These are phyloP conservation scores for Euplagia quadripunctaria DNA, from an alignment of 2,888 invertebrate species.

Conservation along the genomic window DNA sequence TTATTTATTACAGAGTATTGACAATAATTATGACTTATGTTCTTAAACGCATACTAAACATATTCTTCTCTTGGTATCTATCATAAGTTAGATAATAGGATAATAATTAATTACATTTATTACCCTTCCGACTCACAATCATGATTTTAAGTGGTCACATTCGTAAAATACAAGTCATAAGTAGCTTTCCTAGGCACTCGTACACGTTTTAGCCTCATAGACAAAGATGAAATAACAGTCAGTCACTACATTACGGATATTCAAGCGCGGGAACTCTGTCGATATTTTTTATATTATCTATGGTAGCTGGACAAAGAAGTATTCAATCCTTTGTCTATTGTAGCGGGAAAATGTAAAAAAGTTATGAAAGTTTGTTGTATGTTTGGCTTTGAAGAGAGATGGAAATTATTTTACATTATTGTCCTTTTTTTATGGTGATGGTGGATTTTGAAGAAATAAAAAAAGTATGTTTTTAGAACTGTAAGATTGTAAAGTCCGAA, in stretches of 20 bases:
- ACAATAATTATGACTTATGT: constrained; percentile 17
- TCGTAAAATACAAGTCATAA: constrained; percentile 82
- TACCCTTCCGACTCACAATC: constrained; percentile 85
- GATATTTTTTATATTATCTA: constrained; percentile 46
- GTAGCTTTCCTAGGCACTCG: constrained; percentile 85
- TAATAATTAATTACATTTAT: constrained; percentile 73
- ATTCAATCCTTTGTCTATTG: constrained; percentile 33
- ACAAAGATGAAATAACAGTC: constrained; percentile 68
- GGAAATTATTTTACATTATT: constrained; percentile 49
- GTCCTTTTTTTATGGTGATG: constrained; percentile 47
- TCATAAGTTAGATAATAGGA: constrained; percentile 74
- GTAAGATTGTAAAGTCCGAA: constrained; percentile 14
- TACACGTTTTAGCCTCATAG: constrained; percentile 78
- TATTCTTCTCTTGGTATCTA: constrained; percentile 56
- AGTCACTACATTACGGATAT: constrained; percentile 64
- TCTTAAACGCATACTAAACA: constrained; percentile 39
- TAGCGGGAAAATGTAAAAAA: constrained; percentile 36
- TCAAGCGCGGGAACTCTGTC: constrained; percentile 57
- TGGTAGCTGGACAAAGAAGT: constrained; percentile 50
- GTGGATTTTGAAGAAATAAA: constrained; percentile 7
- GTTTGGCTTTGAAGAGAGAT: constrained; percentile 37
- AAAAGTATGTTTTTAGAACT: constrained; percentile 9
- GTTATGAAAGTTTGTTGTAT: constrained; percentile 23
- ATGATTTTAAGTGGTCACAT: constrained; percentile 82
- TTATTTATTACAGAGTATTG: constrained; percentile 24